Evolutionary conservation across 2,113 vertebrate genomes (phyloP).

Genomic region (Camelus dromedarius): DNA sequence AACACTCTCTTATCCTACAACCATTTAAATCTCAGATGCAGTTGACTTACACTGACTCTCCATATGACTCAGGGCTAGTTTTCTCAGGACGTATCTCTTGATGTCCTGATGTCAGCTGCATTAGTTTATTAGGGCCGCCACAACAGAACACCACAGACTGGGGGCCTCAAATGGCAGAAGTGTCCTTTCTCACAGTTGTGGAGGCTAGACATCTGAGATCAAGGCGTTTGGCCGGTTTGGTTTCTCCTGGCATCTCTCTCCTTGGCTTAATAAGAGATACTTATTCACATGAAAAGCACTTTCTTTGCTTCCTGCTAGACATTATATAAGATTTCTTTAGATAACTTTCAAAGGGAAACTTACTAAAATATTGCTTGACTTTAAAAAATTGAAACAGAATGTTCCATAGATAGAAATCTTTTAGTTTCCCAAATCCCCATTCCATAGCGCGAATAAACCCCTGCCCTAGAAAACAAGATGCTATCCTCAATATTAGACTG

Average conservation of each 20-base stretch:
- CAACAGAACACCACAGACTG: not conserved
- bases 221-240: not conserved
- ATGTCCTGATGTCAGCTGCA: not conserved
- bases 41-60: not conserved
- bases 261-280: not conserved
- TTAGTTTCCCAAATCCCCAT: not conserved
- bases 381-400: not conserved
- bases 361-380: not conserved
- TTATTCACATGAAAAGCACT: not conserved
- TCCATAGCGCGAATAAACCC: not conserved
- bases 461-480: not conserved
- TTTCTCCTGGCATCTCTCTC: not conserved
- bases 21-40: not conserved
- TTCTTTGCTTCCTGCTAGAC: not conserved
- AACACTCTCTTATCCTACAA: not conserved
- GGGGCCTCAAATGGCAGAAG: not conserved
- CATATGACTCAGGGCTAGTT: not conserved
- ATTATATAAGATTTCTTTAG: not conserved
- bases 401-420: not conserved
- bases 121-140: not conserved
- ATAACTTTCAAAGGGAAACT: not conserved
- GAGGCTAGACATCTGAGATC: not conserved
- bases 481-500: not conserved
- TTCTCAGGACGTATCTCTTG: not conserved
- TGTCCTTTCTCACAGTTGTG: not conserved